phyloP scores from a whole-genome alignment of 1,140 invertebrate genomes.

The Oppia nitens region DNA sequence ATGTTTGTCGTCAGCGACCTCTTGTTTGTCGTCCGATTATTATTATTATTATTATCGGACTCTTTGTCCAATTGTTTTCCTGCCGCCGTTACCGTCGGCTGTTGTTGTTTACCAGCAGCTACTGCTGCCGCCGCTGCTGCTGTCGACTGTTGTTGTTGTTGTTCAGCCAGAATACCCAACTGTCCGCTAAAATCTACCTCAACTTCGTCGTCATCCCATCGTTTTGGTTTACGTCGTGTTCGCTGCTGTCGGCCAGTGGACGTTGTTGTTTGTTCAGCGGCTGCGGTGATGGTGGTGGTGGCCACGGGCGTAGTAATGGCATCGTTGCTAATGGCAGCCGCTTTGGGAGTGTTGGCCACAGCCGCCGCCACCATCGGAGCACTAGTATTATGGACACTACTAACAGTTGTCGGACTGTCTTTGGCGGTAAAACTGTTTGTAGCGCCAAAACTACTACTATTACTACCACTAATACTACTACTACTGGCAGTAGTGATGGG shows the following conservation, averaged over 20 bases:
- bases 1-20: neutral
- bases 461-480: too few relatives aligned
- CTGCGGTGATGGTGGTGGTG: too few relatives aligned
- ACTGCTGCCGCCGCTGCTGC: neutral
- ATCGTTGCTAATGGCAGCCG: too few relatives aligned
- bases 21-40: neutral
- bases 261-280: neutral
- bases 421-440: too few relatives aligned
- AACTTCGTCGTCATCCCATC: slow-evolving; percentile 22
- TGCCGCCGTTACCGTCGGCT: neutral
- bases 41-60: neutral
- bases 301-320: too few relatives aligned
- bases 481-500: too few relatives aligned
- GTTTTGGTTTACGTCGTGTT: slow-evolving; percentile 15
- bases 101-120: neutral
- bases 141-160: neutral
- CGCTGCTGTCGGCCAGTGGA: slow-evolving; percentile 10
- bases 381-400: too few relatives aligned
- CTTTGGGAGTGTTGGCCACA: too few relatives aligned
- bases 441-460: too few relatives aligned
- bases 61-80: neutral
- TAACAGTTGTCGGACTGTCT: too few relatives aligned
- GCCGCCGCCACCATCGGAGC: too few relatives aligned
- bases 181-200: slow-evolving; percentile 30
- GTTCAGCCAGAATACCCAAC: neutral